phyloP scores from a whole-genome alignment of 2,888 invertebrate species.

The Chromoteleia sp. region DNA sequence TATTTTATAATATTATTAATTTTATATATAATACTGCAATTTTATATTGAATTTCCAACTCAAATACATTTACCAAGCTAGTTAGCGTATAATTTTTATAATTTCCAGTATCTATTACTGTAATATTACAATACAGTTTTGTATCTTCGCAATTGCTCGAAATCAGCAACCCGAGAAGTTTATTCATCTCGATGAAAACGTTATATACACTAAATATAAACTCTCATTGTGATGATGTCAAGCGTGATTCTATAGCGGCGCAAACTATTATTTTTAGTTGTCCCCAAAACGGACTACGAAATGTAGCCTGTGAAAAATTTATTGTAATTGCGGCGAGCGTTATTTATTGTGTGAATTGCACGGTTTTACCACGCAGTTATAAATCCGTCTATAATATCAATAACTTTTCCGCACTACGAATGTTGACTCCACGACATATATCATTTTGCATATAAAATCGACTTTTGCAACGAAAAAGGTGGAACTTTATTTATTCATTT shows the following conservation, averaged over 20 bases:
- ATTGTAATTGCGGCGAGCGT: constrained; percentile 28
- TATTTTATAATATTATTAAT: too few relatives aligned
- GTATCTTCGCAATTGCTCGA: constrained; percentile 2
- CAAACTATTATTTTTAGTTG: constrained; percentile 36
- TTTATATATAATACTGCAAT: too few relatives aligned
- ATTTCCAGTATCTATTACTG: too few relatives aligned
- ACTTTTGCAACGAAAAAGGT: background rate
- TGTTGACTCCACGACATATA: constrained; percentile 1
- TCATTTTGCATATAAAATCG: background rate
- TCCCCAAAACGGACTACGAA: constrained; percentile 31
- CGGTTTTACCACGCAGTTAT: constrained; percentile 11
- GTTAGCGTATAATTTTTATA: too few relatives aligned
- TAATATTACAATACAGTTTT: background rate
- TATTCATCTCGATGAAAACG: constrained; percentile 24
- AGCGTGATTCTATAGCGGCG: constrained; percentile 6
- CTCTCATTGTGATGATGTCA: constrained; percentile 23
- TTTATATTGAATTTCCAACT: too few relatives aligned
- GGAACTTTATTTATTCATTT: background rate
- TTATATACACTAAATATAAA: constrained; percentile 22
- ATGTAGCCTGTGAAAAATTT: constrained; percentile 25
- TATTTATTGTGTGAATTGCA: constrained; percentile 27
- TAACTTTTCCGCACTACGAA: constrained; percentile 12
- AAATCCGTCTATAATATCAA: constrained; percentile 30
- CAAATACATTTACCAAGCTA: too few relatives aligned
- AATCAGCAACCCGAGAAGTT: constrained; percentile 8